Base-by-base conservation (phyloP, 1,140 invertebrate genomes). In the Neocloeon triangulifer region DNA sequence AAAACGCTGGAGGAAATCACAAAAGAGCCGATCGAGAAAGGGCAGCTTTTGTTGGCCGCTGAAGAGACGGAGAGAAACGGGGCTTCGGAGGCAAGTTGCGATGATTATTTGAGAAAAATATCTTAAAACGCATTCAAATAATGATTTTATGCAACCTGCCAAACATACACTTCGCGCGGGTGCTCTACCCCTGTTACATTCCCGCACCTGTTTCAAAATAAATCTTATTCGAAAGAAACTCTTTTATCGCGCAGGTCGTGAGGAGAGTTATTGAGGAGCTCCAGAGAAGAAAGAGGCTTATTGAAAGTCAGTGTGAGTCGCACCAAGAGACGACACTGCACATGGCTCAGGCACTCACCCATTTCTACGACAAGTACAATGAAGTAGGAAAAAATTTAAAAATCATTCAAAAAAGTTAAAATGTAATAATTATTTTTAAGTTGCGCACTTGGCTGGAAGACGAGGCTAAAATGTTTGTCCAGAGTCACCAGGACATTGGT, bases 401-500 rank as follows among this genome's bases (percentile, higher is more conserved):
- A n/a, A n/a, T n/a, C n/a, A n/a, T n/a, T n/a, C n/a, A n/a, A n/a
- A n/a, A 23, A 12, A 8, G 22, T 23, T 23, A 23, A 23, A 23
- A 8, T 8, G 8, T 12, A 23, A 8, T 23, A 23, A 8, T 8
- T 23, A 8, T 23, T 31, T 31, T 20, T 13, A 38, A 58, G 51
- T 48, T 81, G 17, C 61, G 69, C 29, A 63, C 63, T 4, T 84
- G 79, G 79, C 42, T 82, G 16, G 58, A 59, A 4, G 62, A 62
- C 31, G 70, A 73, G 8, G 72, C 69, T 0, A 70, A 79, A 39
- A 55, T 64, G 10, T 79, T 80, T 45, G 51, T 86, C 5, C 64
- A 69, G 39, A 66, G 71, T 16, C 73, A 77, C 43, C 62, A 66
- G 35, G 69, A 77, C 39, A 71, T 82, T 67, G 79, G 79, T 18